Percentiles rank a stretch among this genome's conserved stretches.
These are phyloP conservation scores for Oreochromis mossambicus DNA, from an alignment of 2,797 vertebrate species.

Conservation along the genomic window DNA sequence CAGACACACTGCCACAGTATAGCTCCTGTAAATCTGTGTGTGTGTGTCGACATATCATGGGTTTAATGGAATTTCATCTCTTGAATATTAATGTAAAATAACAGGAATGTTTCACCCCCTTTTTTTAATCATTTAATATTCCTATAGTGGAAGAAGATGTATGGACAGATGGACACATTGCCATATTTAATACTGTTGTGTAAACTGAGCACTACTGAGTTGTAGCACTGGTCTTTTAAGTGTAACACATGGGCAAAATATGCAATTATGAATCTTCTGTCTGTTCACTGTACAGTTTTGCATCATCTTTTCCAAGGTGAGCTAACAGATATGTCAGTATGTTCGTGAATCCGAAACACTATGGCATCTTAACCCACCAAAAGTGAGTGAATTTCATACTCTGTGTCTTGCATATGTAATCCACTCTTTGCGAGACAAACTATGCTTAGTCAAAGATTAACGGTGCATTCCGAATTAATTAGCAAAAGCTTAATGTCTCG, in stretches of 20 bases:
- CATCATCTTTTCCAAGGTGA: background rate
- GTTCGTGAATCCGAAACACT: background rate
- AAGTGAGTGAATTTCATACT: background rate
- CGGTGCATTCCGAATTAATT: conserved; percentile 4
- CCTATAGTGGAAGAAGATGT: background rate
- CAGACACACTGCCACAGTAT: background rate
- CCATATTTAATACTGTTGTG: background rate
- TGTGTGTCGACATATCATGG: background rate
- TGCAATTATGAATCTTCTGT: background rate
- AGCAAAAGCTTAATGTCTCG: background rate
- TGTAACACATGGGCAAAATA: background rate
- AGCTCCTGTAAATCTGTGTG: background rate
- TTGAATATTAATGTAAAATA: conserved; percentile 11
- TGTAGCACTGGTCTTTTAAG: background rate
- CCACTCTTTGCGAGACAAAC: background rate
- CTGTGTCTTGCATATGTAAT: background rate
- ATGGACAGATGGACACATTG: background rate
- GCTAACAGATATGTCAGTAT: background rate
- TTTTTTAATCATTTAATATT: background rate
- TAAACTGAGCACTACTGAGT: background rate
- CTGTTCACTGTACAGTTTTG: background rate
- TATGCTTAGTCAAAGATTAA: background rate
- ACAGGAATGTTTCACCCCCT: background rate
- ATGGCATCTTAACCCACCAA: background rate
- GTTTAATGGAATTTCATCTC: conserved; percentile 4